Base-by-base conservation (phyloP, 2,113 vertebrate species). In the Sylvia atricapilla region DNA sequence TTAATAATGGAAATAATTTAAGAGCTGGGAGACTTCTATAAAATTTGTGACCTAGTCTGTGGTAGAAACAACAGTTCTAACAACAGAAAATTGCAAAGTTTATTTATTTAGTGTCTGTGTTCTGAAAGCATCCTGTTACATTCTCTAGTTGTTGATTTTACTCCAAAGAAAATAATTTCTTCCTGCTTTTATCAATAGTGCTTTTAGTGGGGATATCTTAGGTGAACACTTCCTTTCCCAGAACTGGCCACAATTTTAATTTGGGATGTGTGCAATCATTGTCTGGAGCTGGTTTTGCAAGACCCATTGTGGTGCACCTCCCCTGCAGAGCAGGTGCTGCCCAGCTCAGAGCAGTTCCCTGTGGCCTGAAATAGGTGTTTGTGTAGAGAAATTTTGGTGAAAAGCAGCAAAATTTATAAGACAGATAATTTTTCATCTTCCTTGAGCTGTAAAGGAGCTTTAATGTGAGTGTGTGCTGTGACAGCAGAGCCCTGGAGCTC, bases 341-440 rank as follows among this genome's bases (percentile, higher is more conserved):
- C 7, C 41, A 7, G 20, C 28, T 72, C 86, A 30, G 11, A 35
- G 37, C 50, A 5, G 25, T 46, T 55, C 16, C 25, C 68, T 64
- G 31, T 53, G 46, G 41, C 21, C 53, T 86, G 46, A 47, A 52
- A 17, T 8, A 52, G 44, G 11, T 7, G 8, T 35, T 79, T 25
- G 4, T 10, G 33, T 39, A 11, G 3, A 15, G 35, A 70, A 22
- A 25, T 18, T 24, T 28, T 24, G 52, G 30, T 60, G 60, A 60
- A 47, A 30, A 41, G 16, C 49, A 78, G 83, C 18, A n/a, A 6
- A 55, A 37, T 60, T 68, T 63, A 64, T 7, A 17, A 11, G 28
- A 11, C 2, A 0, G 8, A 1, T 75, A 0, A 4, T 52, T 72
- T 68, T 86, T 63, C 22, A 23, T 33, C 24, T 82, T 50, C 12